phyloP scores from a whole-genome alignment of 2,888 invertebrate genomes.

The Agrochola circellaris region DNA sequence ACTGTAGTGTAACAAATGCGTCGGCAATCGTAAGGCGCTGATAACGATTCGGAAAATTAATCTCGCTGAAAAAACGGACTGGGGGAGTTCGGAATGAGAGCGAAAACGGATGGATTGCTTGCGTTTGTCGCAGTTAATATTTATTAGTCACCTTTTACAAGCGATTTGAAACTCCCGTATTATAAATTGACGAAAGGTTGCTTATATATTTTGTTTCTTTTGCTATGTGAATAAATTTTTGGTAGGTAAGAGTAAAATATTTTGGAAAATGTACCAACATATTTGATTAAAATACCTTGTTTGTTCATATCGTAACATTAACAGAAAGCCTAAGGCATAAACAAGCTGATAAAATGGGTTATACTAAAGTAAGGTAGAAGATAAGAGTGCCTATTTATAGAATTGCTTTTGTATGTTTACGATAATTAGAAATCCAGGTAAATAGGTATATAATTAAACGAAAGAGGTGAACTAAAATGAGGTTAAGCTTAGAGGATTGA shows the following conservation, averaged over 20 bases:
- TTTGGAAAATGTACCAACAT: background rate
- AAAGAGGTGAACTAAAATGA: background rate
- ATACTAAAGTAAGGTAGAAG: background rate
- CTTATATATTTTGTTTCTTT: constrained; percentile 30
- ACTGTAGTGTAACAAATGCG: constrained; percentile 89
- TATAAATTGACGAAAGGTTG: constrained; percentile 48
- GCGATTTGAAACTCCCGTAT: constrained; percentile 67
- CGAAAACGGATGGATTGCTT: constrained; percentile 76
- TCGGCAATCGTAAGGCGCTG: constrained; percentile 88
- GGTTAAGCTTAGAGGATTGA: too few species aligned
- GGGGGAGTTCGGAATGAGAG: constrained; percentile 76
- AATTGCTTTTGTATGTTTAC: background rate
- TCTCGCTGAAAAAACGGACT: constrained; percentile 83
- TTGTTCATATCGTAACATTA: constrained; percentile 15
- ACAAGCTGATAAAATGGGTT: constrained; percentile 9
- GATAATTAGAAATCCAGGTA: background rate
- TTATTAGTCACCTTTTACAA: constrained; percentile 73
- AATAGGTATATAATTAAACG: background rate
- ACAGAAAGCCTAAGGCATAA: constrained; percentile 4
- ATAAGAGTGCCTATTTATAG: background rate
- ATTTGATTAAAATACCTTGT: constrained; percentile 27
- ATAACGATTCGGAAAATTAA: constrained; percentile 89
- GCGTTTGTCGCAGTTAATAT: constrained; percentile 78
- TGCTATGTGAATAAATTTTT: background rate
- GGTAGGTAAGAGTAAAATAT: background rate